A percentile compares a stretch with the other conserved stretches of the same genome.
phyloP scores from a whole-genome alignment of 2,113 vertebrate species.

The Coracopsis vasa region DNA sequence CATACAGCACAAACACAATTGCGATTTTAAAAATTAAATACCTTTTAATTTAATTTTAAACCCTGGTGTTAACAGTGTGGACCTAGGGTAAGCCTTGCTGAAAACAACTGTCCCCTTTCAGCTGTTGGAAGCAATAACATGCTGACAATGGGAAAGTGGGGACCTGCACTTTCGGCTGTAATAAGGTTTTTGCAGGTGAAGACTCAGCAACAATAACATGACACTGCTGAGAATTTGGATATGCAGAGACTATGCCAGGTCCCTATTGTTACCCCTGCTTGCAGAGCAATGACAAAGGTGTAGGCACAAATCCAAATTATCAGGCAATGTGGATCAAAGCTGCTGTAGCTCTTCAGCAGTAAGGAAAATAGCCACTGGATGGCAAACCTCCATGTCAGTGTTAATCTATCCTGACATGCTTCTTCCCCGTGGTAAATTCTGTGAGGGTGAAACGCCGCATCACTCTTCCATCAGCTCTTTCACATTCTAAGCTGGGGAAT shows the following conservation, averaged over 20 bases:
- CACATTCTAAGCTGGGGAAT: not conserved
- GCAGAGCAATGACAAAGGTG: not conserved
- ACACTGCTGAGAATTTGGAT: not conserved
- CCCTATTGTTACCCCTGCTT: not conserved
- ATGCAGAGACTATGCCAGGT: not conserved
- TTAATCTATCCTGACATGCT: not conserved
- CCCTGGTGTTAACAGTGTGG: not conserved
- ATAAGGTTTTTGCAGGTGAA: not conserved
- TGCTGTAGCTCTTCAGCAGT: not conserved
- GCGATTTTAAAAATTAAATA: fast-evolving
- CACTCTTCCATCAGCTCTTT: not conserved
- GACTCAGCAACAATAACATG: not conserved
- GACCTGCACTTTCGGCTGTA: not conserved
- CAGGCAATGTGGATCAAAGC: not conserved
- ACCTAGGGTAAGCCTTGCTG: not conserved
- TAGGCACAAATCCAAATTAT: not conserved
- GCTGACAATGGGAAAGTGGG: not conserved
- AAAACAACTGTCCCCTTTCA: not conserved
- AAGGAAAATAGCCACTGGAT: not conserved
- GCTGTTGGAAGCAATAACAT: not conserved
- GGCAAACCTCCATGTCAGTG: not conserved
- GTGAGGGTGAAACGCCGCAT: not conserved
- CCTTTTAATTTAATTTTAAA: not conserved
- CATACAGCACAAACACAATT: not conserved
- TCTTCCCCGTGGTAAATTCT: not conserved